Conservation (phyloP, 2,888 invertebrate genomes). For the Cancer borealis region DNA sequence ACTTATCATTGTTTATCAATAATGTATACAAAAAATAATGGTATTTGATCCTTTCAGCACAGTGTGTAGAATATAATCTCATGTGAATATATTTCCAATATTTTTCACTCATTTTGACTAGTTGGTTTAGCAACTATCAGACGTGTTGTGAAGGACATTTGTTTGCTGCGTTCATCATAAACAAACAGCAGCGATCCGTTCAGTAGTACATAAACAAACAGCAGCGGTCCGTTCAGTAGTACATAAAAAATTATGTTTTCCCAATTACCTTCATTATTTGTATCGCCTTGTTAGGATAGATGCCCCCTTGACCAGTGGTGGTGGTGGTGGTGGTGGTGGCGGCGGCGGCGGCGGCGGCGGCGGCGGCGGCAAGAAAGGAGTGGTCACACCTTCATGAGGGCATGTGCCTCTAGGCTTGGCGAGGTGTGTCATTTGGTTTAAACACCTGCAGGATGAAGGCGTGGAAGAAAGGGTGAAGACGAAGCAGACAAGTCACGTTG, state of each 20-base stretch:
- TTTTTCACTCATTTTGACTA: neutral
- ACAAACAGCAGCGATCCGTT: no score
- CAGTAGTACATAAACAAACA: no score
- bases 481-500: slow-evolving; percentile 69
- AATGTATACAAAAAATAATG: neutral
- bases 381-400: neutral
- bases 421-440: neutral
- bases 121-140: no score
- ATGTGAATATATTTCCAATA: neutral
- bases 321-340: neutral
- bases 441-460: slow-evolving; percentile 46
- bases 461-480: slow-evolving; percentile 49
- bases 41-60: neutral
- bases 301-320: neutral
- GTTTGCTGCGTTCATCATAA: no score
- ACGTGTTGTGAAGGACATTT: no score
- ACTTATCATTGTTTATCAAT: neutral
- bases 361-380: neutral
- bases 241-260: neutral
- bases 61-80: neutral
- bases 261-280: slow-evolving; percentile 9
- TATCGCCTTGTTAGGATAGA: neutral
- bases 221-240: neutral
- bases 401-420: neutral
- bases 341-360: neutral